Evolutionary conservation across 2,113 vertebrate species (phyloP).

Genomic region (Pyxicephalus adspersus): DNA sequence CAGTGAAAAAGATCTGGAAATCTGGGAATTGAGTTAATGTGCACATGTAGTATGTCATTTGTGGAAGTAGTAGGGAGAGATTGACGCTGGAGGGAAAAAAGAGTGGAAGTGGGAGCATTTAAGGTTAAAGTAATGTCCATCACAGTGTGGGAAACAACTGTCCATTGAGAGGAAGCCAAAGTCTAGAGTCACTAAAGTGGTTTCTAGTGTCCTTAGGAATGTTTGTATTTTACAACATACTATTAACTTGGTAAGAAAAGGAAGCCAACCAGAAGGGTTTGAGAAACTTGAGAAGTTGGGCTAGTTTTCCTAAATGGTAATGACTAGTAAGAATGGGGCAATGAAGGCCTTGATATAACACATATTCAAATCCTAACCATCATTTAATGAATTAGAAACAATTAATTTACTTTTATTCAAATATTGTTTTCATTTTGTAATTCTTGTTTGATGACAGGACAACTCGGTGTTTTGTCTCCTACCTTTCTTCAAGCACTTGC

Average conservation of each 20-base stretch:
- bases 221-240: constrained; percentile 4
- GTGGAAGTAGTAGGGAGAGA: background rate
- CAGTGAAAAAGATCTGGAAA: background rate
- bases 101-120: constrained; percentile 14
- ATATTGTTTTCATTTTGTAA: too few species aligned
- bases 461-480: too few species aligned
- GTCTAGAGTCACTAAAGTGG: background rate
- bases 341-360: background rate
- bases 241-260: constrained; percentile 12
- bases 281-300: background rate
- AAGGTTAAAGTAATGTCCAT: constrained; percentile 19
- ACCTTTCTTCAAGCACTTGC: too few species aligned
- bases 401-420: too few species aligned
- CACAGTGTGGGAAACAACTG: constrained; percentile 26
- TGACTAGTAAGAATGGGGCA: background rate
- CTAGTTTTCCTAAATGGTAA: background rate
- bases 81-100: background rate
- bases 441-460: too few species aligned
- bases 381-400: too few species aligned
- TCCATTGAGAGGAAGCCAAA: constrained; percentile 26
- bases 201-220: background rate
- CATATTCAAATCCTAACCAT: too few species aligned
- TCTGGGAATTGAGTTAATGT: background rate
- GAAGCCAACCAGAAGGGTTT: constrained; percentile 4
- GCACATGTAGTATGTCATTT: background rate